Conservation (phyloP, 2,888 invertebrate species). For the Rotaria macrura region DNA sequence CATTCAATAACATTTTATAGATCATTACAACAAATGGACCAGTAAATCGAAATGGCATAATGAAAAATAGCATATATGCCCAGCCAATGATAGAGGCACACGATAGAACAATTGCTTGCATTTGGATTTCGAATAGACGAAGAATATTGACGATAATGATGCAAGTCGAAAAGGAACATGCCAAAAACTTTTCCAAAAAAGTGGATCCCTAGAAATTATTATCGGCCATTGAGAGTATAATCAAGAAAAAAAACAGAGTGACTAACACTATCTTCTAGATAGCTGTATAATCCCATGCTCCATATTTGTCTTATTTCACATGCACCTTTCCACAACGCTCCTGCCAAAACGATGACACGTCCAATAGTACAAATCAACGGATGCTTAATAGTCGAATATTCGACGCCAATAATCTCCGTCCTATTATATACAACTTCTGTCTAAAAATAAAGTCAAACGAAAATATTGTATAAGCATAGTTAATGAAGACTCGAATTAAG, state of each 20-base stretch:
- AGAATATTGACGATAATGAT: not conserved
- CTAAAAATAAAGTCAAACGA: not conserved
- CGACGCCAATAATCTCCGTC: not conserved
- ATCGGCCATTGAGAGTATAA: not conserved
- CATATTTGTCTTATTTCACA: not conserved
- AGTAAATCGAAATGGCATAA: constrained; percentile 10
- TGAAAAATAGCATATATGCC: not conserved
- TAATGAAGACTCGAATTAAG: not conserved
- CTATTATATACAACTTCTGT: not conserved
- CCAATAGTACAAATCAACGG: not conserved
- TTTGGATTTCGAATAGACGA: not conserved
- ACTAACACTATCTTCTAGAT: not conserved
- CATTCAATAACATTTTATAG: constrained; percentile 92
- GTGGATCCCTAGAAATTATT: not conserved
- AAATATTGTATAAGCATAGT: no score
- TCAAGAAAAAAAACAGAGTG: fast-evolving
- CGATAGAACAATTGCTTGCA: not conserved
- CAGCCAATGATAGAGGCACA: not conserved
- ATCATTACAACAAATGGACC: constrained; percentile 99
- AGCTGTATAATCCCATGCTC: not conserved
- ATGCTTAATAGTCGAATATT: not conserved
- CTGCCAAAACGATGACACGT: not conserved
- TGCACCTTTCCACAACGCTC: not conserved
- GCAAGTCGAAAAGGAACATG: not conserved
- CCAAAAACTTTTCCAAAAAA: not conserved